These are phyloP conservation scores for Danio aesculapii DNA, from an alignment of 2,797 vertebrate genomes.

Conservation along the genomic window DNA sequence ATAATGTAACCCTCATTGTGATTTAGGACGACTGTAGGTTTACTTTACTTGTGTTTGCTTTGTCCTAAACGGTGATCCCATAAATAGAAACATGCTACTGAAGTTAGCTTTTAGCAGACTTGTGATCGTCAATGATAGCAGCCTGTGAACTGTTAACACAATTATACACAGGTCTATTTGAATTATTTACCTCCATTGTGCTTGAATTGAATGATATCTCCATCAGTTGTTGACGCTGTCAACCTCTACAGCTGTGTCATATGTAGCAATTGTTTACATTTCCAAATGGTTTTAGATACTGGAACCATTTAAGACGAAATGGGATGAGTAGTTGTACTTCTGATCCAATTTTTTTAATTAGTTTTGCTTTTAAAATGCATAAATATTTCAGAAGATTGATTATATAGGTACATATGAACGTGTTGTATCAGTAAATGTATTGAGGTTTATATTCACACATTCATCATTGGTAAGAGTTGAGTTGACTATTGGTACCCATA, in stretches of 20 bases:
- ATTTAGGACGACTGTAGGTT: neutral
- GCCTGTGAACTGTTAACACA: neutral
- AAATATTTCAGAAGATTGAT: too few species aligned
- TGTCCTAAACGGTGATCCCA: neutral
- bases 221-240: neutral
- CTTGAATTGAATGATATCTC: neutral
- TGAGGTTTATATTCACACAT: too few species aligned
- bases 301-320: neutral
- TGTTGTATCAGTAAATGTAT: too few species aligned
- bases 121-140: neutral
- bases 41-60: neutral
- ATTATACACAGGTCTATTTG: neutral
- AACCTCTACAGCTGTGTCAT: neutral
- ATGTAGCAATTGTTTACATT: neutral
- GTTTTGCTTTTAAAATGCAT: too few species aligned
- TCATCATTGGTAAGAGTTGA: too few species aligned
- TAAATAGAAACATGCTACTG: neutral
- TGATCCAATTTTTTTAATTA: neutral
- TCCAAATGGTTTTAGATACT: neutral
- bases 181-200: neutral
- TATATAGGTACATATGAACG: too few species aligned
- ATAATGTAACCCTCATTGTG: neutral
- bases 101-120: neutral
- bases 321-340: neutral
- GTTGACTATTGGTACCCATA: too few species aligned